Base-by-base conservation (phyloP, 2,888 invertebrate species). In the Caenorhabditis doughertyi region DNA sequence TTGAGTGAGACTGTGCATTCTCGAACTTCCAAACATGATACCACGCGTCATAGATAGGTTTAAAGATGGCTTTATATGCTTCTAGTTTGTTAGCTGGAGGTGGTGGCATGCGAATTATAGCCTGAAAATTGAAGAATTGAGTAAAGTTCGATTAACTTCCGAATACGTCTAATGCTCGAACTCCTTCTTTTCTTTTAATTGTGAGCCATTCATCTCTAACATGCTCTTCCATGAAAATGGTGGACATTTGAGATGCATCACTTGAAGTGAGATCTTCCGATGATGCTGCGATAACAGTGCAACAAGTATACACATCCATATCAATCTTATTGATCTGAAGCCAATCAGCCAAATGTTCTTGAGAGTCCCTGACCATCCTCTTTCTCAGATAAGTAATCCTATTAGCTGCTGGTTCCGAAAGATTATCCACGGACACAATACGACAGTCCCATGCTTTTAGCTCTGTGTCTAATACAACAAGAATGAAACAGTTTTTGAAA, bases 31-130 rank as follows among this genome's bases (percentile, higher is more conserved):
- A 81, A 7, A 53, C 53, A 0, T 44, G 23, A 13, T 67, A 60
- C 76, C 76, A 81, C 3, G 51, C 29, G 7, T 81, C 74, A 42
- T 71, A 81, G 13, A 81, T 81, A 13, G 81, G 81, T n/a, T 65
- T 67, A 68, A 77, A 82, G 7, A 82, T 82, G 5, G 23, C 29
- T 21, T 71, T 62, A 29, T 60, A 62, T 5, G 39, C 51, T 1
- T 16, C 7, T 16, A 68, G 23, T 23, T 55, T 53, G 8, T 62
- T 9, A 16, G 21, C n/a, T 13, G 73, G 60, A 4, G 64, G 64
- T 21, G 80, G 53, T 21, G 72, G 72, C 67, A 73, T 68, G 18
- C 68, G 13, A 32, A 80, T 80, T 2, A 80, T 68, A 7, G 80
- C 35, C 77, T 79, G 77, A 9, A 77, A 67, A 32, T 32, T 7